A percentile compares a stretch with the other conserved stretches of the same genome.
Conservation (phyloP, 2,888 invertebrate species). For the Mesorhabditis belari region DNA sequence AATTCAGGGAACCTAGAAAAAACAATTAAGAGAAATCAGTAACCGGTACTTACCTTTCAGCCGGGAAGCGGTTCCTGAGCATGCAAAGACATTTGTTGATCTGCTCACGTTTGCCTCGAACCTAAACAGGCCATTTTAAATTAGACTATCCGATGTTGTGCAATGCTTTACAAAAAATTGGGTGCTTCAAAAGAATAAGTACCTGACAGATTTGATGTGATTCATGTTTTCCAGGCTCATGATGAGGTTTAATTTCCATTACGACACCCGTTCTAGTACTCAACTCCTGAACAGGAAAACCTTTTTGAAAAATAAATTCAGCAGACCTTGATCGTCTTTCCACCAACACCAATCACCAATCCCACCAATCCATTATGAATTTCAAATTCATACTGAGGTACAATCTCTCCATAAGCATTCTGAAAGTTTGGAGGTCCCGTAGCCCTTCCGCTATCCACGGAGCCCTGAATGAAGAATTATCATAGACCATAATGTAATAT, state of each 20-base stretch:
- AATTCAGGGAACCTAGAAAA: slow-evolving; percentile 53
- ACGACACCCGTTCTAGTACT: slow-evolving; percentile 45
- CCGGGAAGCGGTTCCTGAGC: slow-evolving; percentile 49
- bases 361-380: background rate
- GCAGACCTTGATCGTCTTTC: background rate
- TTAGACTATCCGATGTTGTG: background rate
- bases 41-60: too few relatives aligned
- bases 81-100: slow-evolving; percentile 50
- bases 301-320: background rate
- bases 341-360: background rate
- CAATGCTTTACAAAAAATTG: background rate
- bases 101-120: slow-evolving; percentile 48
- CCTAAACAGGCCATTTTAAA: slow-evolving; percentile 12
- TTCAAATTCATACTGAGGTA: background rate
- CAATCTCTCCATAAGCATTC: background rate
- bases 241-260: slow-evolving; percentile 50
- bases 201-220: slow-evolving; percentile 52
- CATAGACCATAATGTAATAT: background rate
- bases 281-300: slow-evolving; percentile 37
- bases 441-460: background rate
- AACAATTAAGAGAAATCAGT: too few relatives aligned
- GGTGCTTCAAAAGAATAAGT: background rate
- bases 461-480: background rate
- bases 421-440: background rate
- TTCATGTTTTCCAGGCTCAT: slow-evolving; percentile 39